Conservation (phyloP, 2,113 vertebrate genomes). For the Microcebus griseorufus region DNA sequence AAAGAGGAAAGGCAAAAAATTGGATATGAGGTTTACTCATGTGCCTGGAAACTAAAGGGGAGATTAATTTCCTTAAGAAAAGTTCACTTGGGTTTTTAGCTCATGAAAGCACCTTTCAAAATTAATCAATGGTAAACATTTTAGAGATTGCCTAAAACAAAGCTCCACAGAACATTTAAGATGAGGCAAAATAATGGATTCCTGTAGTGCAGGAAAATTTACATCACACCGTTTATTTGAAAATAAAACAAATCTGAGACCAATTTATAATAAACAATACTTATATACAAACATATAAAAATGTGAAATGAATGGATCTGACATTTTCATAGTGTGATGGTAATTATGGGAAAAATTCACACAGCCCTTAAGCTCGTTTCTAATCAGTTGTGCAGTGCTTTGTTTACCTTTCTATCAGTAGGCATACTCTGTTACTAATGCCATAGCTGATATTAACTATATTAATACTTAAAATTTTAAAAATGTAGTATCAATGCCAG, state of each 20-base stretch:
- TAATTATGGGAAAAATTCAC: not conserved
- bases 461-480: not conserved
- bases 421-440: not conserved
- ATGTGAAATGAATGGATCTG: not conserved
- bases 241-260: not conserved
- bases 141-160: conserved; percentile 15
- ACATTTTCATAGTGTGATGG: not conserved
- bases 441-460: not conserved
- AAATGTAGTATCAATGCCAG: not conserved
- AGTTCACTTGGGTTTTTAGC: not conserved
- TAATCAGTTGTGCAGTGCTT: not conserved
- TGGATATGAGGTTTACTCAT: not conserved
- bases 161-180: not conserved
- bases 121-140: conserved; percentile 11
- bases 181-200: not conserved
- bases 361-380: not conserved
- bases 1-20: not conserved
- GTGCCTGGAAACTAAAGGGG: not conserved
- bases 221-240: not conserved
- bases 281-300: not conserved
- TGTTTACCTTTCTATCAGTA: not conserved
- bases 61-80: not conserved
- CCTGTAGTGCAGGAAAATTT: not conserved
- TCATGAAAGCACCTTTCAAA: conserved; percentile 31
- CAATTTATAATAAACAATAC: not conserved